phyloP scores from a whole-genome alignment of 2,888 invertebrate genomes.

The Eurytoma californica region DNA sequence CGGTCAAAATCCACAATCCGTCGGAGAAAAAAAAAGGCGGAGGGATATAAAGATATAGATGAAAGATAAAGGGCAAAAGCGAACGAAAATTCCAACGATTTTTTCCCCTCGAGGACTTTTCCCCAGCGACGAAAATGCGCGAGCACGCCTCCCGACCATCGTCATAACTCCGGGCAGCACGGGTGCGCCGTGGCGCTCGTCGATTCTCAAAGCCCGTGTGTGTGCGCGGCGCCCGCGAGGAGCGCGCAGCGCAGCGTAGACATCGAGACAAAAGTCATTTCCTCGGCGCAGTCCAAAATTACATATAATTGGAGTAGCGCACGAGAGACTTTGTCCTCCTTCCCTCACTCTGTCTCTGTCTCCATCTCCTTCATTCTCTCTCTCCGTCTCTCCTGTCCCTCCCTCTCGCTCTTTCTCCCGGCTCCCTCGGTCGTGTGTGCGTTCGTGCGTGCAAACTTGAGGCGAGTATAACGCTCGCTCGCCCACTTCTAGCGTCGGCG shows the following conservation, averaged over 20 bases:
- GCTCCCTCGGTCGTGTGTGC: conserved; percentile 31
- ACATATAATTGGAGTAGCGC: conserved; percentile 56
- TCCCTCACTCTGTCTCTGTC: conserved; percentile 50
- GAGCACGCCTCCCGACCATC: conserved; percentile 28
- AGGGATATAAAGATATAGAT: too few species aligned
- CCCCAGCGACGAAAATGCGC: conserved; percentile 14
- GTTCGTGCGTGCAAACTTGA: conserved; percentile 48
- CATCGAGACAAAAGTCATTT: conserved; percentile 57
- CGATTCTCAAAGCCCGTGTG: conserved; percentile 40
- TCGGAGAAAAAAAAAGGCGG: background rate
- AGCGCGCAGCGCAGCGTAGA: conserved; percentile 32
- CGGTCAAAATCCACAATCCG: too few species aligned
- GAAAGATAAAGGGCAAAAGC: background rate
- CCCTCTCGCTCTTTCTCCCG: background rate
- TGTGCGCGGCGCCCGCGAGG: background rate
- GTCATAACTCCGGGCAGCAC: conserved; percentile 36
- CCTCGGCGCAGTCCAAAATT: conserved; percentile 56
- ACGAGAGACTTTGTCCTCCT: conserved; percentile 45
- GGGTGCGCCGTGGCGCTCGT: conserved; percentile 16
- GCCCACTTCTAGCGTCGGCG: background rate
- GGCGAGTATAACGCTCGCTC: background rate
- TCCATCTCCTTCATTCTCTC: background rate
- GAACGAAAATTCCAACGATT: conserved; percentile 24
- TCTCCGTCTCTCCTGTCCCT: conserved; percentile 19
- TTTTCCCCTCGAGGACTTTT: background rate